Conservation (phyloP, 2,113 vertebrate genomes). For the Patagioenas fasciata region DNA sequence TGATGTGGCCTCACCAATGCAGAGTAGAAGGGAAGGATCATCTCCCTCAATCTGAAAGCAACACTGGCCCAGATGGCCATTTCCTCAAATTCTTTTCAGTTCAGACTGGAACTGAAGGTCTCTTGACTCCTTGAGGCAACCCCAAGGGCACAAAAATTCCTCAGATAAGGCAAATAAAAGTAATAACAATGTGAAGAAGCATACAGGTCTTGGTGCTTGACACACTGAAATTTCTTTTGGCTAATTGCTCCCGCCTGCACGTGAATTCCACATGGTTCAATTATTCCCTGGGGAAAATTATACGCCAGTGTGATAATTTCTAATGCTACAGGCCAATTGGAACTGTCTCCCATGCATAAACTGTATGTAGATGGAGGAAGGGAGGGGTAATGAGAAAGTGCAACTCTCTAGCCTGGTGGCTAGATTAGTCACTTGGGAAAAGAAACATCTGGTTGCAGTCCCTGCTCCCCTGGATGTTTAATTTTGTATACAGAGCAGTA, state of each 20-base stretch:
- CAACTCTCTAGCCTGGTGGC: conserved; percentile 11
- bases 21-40: accelerated
- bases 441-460: conserved; percentile 36
- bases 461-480: conserved; percentile 6
- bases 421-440: conserved; percentile 55
- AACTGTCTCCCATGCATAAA: conserved; percentile 18
- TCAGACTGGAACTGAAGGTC: neutral
- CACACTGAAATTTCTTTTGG: neutral
- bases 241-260: neutral
- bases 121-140: neutral
- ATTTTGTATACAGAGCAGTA: conserved; percentile 5
- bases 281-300: neutral
- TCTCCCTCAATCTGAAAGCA: neutral
- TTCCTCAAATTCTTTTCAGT: neutral
- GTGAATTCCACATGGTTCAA: neutral
- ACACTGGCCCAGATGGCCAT: neutral
- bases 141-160: neutral
- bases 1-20: neutral
- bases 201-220: neutral
- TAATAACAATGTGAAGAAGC: neutral
- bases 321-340: neutral
- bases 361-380: conserved; percentile 1
- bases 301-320: neutral
- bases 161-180: neutral
- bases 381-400: conserved; percentile 37